phyloP scores from a whole-genome alignment of 2,888 invertebrate species.

The Pomacea canaliculata region DNA sequence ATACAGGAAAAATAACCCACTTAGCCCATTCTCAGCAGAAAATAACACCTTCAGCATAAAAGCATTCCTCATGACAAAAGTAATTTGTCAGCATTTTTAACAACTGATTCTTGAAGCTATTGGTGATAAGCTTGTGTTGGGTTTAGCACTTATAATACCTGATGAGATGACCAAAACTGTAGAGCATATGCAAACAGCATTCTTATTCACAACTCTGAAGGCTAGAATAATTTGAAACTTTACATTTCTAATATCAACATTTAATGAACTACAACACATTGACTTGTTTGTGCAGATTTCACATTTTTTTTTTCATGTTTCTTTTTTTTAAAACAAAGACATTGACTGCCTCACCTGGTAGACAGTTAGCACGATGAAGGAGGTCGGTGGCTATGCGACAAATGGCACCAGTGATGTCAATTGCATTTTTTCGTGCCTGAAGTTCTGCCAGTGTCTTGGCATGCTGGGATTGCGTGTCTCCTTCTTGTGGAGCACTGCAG shows the following conservation, averaged over 20 bases:
- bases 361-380: constrained; percentile 81
- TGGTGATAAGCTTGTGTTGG: too few species aligned
- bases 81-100: neutral
- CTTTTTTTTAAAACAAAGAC: too few species aligned
- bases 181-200: too few species aligned
- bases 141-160: too few species aligned
- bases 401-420: constrained; percentile 83
- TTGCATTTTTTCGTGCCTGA: constrained; percentile 79
- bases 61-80: neutral
- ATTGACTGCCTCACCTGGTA: constrained; percentile 28
- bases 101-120: too few species aligned
- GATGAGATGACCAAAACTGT: too few species aligned
- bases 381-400: constrained; percentile 83
- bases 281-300: too few species aligned
- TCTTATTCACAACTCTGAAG: too few species aligned
- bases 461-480: constrained; percentile 74
- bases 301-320: too few species aligned
- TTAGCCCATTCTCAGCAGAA: neutral
- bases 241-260: too few species aligned
- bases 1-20: neutral
- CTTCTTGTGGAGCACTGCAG: constrained; percentile 75
- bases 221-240: too few species aligned
- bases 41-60: neutral
- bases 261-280: too few species aligned
- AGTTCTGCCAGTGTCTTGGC: constrained; percentile 75